Base-by-base conservation (phyloP, 2,797 vertebrate genomes). In the Benthosema pterotum region DNA sequence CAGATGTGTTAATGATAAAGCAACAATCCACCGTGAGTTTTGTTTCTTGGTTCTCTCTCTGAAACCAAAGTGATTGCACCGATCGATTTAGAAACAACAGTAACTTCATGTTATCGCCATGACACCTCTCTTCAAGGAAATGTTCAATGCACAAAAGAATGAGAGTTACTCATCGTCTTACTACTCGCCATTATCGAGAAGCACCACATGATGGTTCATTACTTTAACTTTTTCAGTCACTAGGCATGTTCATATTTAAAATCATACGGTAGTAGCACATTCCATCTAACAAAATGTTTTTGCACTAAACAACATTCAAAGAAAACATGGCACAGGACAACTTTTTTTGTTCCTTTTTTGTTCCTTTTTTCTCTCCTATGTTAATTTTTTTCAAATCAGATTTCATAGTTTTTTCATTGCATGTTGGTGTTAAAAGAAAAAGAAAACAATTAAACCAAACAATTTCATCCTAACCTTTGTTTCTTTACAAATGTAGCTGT, bases 261-360 rank as follows among this genome's bases (percentile, higher is more conserved):
- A 93, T 87, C 86, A 91, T 83, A 87, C 65, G 75, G 78, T 82
- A 93, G 87, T 82, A 93, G 87, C 89, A 94, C 91, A 91, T 89
- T 92, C 90, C 90, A 94, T 89, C 91, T 90, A 94, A 94, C 87
- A 90, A 91, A 94, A 94, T 83, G 86, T 92, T 88, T 94, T 80
- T 77, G 84, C 94, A 96, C 94, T 94, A 92, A 95, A 95, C 94
- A 91, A 96, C 94, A 96, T 94, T 95, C 92, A 95, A 94, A 95
- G 92, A 90, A 96, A 96, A 95, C 94, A 94, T 96, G 94, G 93
- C 95, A 96, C 94, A 94, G 93, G 93, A 95, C 93, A 9, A 92
- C 88, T 87, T 92, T 89, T 91, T 90, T 83, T 70, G 83, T 82
- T 79, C 71, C 70, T 87, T 86, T 83, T 85, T 89, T 55, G 32